These are phyloP conservation scores for Tenebrio molitor DNA, from an alignment of 1,140 invertebrate genomes.

Conservation along the genomic window DNA sequence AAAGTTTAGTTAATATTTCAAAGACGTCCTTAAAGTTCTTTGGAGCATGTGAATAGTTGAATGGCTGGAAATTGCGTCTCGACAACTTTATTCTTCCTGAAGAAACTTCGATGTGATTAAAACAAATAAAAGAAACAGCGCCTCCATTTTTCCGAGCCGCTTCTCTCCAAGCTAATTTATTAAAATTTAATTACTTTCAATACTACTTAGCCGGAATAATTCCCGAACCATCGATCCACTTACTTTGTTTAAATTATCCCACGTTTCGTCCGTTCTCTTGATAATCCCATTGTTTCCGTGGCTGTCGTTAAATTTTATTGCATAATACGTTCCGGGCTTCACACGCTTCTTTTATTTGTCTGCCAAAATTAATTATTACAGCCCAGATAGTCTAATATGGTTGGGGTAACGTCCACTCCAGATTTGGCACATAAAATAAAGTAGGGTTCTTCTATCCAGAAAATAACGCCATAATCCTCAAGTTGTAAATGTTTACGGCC, in stretches of 20 bases:
- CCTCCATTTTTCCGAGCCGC: slow-evolving; percentile 1
- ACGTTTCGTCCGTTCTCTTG: too few relatives aligned
- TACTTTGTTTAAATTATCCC: too few relatives aligned
- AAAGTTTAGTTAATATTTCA: slow-evolving; percentile 33
- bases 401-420: background rate
- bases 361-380: slow-evolving; percentile 10
- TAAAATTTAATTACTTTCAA: too few relatives aligned
- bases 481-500: too few relatives aligned
- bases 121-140: slow-evolving; percentile 21
- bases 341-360: too few relatives aligned
- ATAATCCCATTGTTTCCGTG: too few relatives aligned
- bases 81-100: slow-evolving; percentile 24
- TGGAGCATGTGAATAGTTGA: slow-evolving; percentile 31
- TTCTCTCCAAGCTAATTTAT: slow-evolving; percentile 7
- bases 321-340: too few relatives aligned
- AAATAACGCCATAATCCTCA: background rate
- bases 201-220: too few relatives aligned
- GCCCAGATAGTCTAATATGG: too few relatives aligned
- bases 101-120: slow-evolving; percentile 19
- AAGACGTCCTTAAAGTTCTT: slow-evolving; percentile 33
- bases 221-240: too few relatives aligned
- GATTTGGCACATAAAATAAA: background rate
- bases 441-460: background rate
- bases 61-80: slow-evolving; percentile 26
- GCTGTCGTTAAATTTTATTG: too few relatives aligned